phyloP scores from a whole-genome alignment of 2,113 vertebrate species.

The Channa maculata region DNA sequence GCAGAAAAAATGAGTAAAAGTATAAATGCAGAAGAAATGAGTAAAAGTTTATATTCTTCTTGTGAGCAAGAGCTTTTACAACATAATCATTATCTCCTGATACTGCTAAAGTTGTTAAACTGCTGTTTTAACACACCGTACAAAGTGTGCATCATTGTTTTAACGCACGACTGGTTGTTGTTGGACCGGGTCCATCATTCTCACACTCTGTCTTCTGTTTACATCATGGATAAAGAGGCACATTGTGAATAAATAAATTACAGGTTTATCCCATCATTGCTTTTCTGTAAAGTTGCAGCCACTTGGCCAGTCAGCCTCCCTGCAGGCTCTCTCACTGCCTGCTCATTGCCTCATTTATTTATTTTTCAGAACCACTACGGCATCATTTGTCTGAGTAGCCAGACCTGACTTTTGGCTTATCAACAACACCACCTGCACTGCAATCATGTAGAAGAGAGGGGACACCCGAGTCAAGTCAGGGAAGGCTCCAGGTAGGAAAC shows the following conservation, averaged over 20 bases:
- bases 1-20: not conserved
- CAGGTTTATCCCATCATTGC: conserved; percentile 31
- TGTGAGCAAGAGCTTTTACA: conserved; percentile 20
- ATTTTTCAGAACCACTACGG: conserved; percentile 23
- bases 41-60: conserved; percentile 18
- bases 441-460: conserved; percentile 55
- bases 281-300: conserved; percentile 34
- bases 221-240: conserved; percentile 37
- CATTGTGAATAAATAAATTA: conserved; percentile 53
- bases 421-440: conserved; percentile 65
- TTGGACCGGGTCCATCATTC: conserved; percentile 39
- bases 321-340: conserved; percentile 25
- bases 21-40: not conserved
- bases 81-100: conserved; percentile 26
- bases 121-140: conserved; percentile 26
- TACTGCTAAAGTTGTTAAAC: conserved; percentile 28
- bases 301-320: conserved; percentile 33
- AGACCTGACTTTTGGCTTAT: conserved; percentile 68
- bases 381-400: conserved; percentile 58
- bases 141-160: conserved; percentile 35
- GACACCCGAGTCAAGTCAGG: conserved; percentile 48
- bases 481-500: conserved; percentile 10
- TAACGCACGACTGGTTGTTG: conserved; percentile 27
- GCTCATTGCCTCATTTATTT: conserved; percentile 1
- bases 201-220: conserved; percentile 42